Evolutionary conservation across 2,113 vertebrate genomes (phyloP).

Genomic region (Sinosuthora webbiana): DNA sequence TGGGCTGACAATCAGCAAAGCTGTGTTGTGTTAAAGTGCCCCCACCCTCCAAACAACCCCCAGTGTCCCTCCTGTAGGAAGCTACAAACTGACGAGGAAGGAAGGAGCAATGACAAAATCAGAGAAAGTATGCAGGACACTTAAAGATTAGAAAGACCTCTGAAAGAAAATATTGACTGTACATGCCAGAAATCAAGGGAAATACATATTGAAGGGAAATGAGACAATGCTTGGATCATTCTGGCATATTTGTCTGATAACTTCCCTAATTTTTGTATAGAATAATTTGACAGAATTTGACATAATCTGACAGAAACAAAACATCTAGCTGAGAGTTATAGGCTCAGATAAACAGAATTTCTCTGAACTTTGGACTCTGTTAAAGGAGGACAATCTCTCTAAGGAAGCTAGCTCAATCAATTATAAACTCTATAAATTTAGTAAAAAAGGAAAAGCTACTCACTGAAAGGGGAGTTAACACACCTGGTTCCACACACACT

Average conservation of each 20-base stretch:
- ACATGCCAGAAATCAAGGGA: not conserved
- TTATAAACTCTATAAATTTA: too few relatives aligned
- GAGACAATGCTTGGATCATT: rapidly evolving
- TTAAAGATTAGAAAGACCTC: not conserved
- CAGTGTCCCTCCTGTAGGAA: not conserved
- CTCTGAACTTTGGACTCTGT: not conserved
- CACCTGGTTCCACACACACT: not conserved
- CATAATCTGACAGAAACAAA: not conserved
- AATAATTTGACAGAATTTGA: not conserved
- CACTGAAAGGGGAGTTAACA: not conserved
- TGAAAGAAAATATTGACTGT: not conserved
- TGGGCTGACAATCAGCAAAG: not conserved
- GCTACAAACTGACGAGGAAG: not conserved
- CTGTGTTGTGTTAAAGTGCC: not conserved
- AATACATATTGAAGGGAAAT: not conserved
- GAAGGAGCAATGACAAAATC: not conserved
- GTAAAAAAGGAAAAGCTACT: too few relatives aligned
- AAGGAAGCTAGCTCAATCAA: not conserved
- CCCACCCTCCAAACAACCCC: not conserved
- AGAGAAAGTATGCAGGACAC: not conserved
- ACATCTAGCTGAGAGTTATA: not conserved
- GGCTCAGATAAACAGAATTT: not conserved
- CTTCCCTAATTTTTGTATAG: not conserved
- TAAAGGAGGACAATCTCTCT: not conserved
- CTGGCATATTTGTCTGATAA: not conserved